Conservation (phyloP, 2,797 vertebrate genomes). For the Lagorchestes hirsutus region DNA sequence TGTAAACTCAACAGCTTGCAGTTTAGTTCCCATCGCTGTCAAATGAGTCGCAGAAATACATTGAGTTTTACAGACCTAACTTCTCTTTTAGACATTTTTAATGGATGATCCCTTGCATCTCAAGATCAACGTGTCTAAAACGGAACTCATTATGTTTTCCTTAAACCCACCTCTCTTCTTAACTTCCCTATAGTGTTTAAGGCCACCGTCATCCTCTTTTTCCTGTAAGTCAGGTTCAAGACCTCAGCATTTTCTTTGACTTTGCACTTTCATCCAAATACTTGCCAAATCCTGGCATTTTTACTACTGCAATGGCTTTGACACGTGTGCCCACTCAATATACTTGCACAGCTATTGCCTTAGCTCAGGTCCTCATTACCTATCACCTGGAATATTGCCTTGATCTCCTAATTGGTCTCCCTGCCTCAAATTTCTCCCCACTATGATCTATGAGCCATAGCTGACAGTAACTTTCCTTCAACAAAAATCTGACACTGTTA, state of each 20-base stretch:
- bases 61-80: not conserved
- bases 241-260: not conserved
- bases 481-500: not conserved
- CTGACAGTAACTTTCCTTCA: not conserved
- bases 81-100: not conserved
- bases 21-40: not conserved
- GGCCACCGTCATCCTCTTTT: not conserved
- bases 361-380: not conserved
- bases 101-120: not conserved
- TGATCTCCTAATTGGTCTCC: not conserved
- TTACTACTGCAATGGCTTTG: not conserved
- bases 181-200: not conserved
- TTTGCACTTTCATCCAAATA: not conserved
- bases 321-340: not conserved
- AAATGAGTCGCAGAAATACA: not conserved
- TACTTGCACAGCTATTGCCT: too few relatives aligned
- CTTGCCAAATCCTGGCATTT: not conserved
- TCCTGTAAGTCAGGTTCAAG: not conserved
- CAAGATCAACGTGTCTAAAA: not conserved
- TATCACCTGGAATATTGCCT: not conserved
- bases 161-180: not conserved
- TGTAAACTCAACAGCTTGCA: not conserved
- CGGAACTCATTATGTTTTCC: not conserved
- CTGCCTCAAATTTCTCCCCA: not conserved
- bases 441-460: not conserved